phyloP scores from a whole-genome alignment of 1,140 invertebrate genomes.

The Ridgeia piscesae region DNA sequence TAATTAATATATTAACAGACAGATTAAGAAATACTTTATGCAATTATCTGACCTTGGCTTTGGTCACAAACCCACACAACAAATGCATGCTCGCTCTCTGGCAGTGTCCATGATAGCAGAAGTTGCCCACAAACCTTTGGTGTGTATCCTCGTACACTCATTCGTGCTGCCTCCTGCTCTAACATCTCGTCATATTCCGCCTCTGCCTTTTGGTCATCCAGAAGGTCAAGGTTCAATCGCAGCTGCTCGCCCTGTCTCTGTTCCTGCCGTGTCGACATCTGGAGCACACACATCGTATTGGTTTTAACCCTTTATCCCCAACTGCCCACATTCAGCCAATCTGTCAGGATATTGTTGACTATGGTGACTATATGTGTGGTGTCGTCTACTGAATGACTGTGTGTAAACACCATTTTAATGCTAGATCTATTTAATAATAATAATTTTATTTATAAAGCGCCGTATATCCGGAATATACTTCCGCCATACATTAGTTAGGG shows the following conservation, averaged over 20 bases:
- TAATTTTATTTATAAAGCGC: too few relatives aligned
- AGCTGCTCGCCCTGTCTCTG: slow-evolving; percentile 35
- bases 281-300: slow-evolving; percentile 5
- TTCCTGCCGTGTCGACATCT: slow-evolving; percentile 44
- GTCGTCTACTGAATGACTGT: too few relatives aligned
- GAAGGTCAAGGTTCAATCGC: slow-evolving; percentile 37
- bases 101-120: background rate
- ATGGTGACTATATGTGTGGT: too few relatives aligned
- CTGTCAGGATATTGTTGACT: too few relatives aligned
- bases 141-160: slow-evolving; percentile 45
- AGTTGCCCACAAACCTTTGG: slow-evolving; percentile 41
- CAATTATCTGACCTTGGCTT: background rate
- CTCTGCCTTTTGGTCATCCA: slow-evolving; percentile 42
- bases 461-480: too few relatives aligned
- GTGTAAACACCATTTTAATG: too few relatives aligned
- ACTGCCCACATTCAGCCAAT: too few relatives aligned
- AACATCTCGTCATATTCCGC: slow-evolving; percentile 52
- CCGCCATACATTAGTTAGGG: too few relatives aligned
- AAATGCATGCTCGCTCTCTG: background rate
- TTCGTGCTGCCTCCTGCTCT: slow-evolving; percentile 47
- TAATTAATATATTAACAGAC: background rate
- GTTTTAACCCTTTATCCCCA: background rate
- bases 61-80: background rate
- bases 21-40: background rate
- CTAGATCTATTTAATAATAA: too few relatives aligned